Percentiles rank a stretch among this genome's conserved stretches.
Evolutionary conservation across 2,797 vertebrate species (phyloP).

Genomic region (Macropodus opercularis): DNA sequence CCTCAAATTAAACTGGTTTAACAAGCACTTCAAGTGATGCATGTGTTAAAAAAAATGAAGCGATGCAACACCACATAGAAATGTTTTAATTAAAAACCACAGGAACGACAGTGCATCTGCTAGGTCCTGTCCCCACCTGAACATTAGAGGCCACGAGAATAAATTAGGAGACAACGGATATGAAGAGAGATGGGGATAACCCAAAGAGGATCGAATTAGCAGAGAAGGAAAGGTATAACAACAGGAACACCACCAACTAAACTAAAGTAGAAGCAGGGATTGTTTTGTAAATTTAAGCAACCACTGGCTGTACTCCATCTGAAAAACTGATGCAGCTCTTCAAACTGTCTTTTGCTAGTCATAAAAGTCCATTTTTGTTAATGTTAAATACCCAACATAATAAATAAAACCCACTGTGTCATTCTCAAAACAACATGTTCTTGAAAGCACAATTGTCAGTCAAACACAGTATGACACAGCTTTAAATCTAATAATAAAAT

Average conservation of each 20-base stretch:
- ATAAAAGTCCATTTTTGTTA: background rate
- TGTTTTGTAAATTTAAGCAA: background rate
- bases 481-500: slow-evolving; percentile 16
- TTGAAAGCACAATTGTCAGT: slow-evolving; percentile 4
- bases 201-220: slow-evolving; percentile 19
- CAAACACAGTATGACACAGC: slow-evolving; percentile 30
- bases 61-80: background rate
- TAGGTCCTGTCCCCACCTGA: slow-evolving; percentile 15
- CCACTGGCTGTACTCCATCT: background rate
- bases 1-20: slow-evolving; percentile 6
- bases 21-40: background rate
- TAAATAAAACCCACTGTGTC: background rate
- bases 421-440: background rate
- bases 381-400: background rate
- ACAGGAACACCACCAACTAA: slow-evolving; percentile 10
- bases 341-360: background rate
- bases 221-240: background rate
- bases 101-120: slow-evolving; percentile 4
- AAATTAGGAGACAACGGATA: slow-evolving; percentile 28
- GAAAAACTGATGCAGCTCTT: background rate
- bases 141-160: background rate
- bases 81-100: too few relatives aligned
- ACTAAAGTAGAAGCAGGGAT: background rate
- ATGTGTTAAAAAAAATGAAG: background rate
- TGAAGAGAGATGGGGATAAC: slow-evolving; percentile 2